These are phyloP conservation scores for Xestia xanthographa DNA, from an alignment of 2,888 invertebrate species.

Conservation along the genomic window DNA sequence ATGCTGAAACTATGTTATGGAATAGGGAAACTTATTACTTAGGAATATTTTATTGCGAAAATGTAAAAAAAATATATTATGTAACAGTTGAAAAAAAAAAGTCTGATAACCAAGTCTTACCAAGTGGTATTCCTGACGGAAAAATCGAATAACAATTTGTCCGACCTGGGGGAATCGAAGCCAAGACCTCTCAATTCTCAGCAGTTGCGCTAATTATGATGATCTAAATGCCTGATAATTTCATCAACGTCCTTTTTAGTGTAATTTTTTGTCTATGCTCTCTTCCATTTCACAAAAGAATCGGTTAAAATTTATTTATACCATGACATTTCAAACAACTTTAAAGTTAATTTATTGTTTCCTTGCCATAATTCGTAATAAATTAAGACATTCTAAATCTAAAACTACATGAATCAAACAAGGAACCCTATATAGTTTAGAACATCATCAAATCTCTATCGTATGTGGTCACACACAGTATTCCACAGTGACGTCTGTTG, in stretches of 20 bases:
- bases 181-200: too few relatives aligned
- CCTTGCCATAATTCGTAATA: background rate
- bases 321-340: background rate
- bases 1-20: conserved; percentile 33
- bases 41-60: background rate
- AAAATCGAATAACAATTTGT: too few relatives aligned
- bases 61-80: too few relatives aligned
- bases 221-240: too few relatives aligned
- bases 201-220: too few relatives aligned
- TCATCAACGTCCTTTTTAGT: background rate
- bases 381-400: too few relatives aligned
- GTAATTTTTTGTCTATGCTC: background rate
- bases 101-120: too few relatives aligned
- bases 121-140: too few relatives aligned
- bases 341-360: background rate
- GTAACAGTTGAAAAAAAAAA: too few relatives aligned
- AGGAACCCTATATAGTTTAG: background rate
- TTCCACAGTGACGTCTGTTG: background rate
- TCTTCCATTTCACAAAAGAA: background rate
- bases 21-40: background rate
- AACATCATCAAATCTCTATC: conserved; percentile 7
- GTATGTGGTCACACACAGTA: background rate
- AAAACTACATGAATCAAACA: background rate
- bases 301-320: background rate
- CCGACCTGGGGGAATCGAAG: too few relatives aligned